Percentiles rank a stretch among this genome's conserved stretches.
Evolutionary conservation across 2,888 invertebrate genomes (phyloP).

Genomic region (Resseliella maxima): DNA sequence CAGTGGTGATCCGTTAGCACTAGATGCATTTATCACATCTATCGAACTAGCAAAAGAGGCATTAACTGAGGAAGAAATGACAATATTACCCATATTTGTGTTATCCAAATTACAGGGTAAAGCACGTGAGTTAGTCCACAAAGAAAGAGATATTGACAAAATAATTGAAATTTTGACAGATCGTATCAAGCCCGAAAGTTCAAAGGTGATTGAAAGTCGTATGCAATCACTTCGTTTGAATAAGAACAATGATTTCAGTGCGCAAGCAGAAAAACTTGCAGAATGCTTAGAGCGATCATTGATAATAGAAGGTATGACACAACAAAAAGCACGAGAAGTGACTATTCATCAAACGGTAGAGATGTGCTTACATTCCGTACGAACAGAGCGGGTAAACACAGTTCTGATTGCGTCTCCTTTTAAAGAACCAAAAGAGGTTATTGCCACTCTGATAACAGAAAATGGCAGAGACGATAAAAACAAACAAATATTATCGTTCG

Average conservation of each 20-base stretch:
- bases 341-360: not conserved
- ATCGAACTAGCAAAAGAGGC: not conserved
- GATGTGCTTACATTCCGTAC: not conserved
- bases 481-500: not conserved
- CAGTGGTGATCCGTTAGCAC: not conserved
- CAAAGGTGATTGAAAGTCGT: not conserved
- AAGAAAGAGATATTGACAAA: not conserved
- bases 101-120: not conserved
- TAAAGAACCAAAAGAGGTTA: not conserved
- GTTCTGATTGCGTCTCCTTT: not conserved
- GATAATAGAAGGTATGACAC: constrained; percentile 16
- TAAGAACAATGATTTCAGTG: not conserved
- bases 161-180: not conserved
- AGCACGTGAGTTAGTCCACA: not conserved
- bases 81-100: not conserved
- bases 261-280: not conserved
- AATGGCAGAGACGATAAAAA: not conserved
- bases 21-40: not conserved
- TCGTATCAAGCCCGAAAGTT: not conserved
- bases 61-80: not conserved
- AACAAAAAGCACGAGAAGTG: not conserved
- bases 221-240: not conserved
- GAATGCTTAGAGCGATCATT: not conserved
- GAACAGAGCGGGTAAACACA: not conserved
- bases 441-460: not conserved